Evolutionary conservation across 1,140 invertebrate species (phyloP).

Genomic region (Nephotettix cincticeps): DNA sequence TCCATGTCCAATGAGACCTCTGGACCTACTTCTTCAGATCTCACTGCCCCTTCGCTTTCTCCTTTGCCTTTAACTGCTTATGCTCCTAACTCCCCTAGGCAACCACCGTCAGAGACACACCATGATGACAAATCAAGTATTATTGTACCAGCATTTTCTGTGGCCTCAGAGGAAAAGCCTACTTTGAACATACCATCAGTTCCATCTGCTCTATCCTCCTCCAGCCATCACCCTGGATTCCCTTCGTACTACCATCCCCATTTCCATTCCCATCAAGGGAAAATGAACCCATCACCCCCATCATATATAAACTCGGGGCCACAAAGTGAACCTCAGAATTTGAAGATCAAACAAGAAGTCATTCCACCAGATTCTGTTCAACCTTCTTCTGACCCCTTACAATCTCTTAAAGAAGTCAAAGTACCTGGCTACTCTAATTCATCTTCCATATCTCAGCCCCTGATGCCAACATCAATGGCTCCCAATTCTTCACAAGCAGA

Average conservation of each 20-base stretch:
- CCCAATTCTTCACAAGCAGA: slow-evolving; percentile 29
- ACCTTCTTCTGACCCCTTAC: slow-evolving; percentile 64
- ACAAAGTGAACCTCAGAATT: slow-evolving; percentile 67
- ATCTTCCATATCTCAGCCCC: slow-evolving; percentile 43
- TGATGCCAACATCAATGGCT: slow-evolving; percentile 38
- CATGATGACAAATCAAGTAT: slow-evolving; percentile 14
- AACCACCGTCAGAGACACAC: slow-evolving; percentile 6
- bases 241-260: slow-evolving; percentile 41
- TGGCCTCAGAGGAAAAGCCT: slow-evolving; percentile 33
- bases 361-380: slow-evolving; percentile 51
- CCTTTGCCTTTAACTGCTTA: slow-evolving; percentile 37
- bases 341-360: slow-evolving; percentile 78
- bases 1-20: slow-evolving; percentile 13
- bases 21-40: background rate
- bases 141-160: slow-evolving; percentile 31
- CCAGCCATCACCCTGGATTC: slow-evolving; percentile 32
- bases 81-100: slow-evolving; percentile 24
- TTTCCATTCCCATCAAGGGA: slow-evolving; percentile 36
- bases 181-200: slow-evolving; percentile 38
- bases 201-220: slow-evolving; percentile 14
- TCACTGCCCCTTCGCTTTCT: slow-evolving; percentile 23
- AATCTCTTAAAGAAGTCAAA: slow-evolving; percentile 77
- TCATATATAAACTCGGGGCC: slow-evolving; percentile 31
- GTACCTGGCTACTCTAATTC: slow-evolving; percentile 64
- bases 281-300: slow-evolving; percentile 35